phyloP scores from a whole-genome alignment of 1,140 invertebrate genomes.

The Solenopsis fugax region DNA sequence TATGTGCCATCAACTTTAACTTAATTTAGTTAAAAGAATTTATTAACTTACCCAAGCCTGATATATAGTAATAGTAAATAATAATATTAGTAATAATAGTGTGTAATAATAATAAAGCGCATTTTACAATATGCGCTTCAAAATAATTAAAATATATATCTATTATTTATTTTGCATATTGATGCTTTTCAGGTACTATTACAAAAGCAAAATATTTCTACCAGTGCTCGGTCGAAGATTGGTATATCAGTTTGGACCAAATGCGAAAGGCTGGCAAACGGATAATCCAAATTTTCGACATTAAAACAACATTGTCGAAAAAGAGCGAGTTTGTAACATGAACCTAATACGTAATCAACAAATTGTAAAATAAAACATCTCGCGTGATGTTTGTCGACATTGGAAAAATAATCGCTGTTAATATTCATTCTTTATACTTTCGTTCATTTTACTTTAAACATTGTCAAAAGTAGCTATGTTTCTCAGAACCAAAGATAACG shows the following conservation, averaged over 20 bases:
- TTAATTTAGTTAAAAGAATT: too few species aligned
- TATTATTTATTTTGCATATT: background rate
- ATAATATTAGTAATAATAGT: background rate
- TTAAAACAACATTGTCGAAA: conserved; percentile 59
- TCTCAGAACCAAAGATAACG: background rate
- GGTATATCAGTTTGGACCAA: conserved; percentile 95
- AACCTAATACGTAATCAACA: background rate
- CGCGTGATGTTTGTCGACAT: background rate
- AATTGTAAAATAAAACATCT: conserved; percentile 25
- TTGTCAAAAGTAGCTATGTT: background rate
- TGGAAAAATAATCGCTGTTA: background rate
- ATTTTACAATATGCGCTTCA: too few species aligned
- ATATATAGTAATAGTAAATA: conserved; percentile 11
- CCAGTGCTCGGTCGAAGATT: conserved; percentile 93
- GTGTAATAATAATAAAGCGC: too few species aligned
- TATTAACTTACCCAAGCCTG: too few species aligned
- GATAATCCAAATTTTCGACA: conserved; percentile 89
- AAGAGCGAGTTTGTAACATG: background rate
- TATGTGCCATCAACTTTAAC: too few species aligned
- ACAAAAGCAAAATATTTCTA: conserved; percentile 93
- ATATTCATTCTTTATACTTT: background rate
- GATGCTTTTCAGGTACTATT: conserved; percentile 91
- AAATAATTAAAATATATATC: background rate
- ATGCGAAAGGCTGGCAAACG: conserved; percentile 91
- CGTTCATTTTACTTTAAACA: background rate